Evolutionary conservation across 2,797 vertebrate genomes (phyloP).

Genomic region (Pelobates cultripes): DNA sequence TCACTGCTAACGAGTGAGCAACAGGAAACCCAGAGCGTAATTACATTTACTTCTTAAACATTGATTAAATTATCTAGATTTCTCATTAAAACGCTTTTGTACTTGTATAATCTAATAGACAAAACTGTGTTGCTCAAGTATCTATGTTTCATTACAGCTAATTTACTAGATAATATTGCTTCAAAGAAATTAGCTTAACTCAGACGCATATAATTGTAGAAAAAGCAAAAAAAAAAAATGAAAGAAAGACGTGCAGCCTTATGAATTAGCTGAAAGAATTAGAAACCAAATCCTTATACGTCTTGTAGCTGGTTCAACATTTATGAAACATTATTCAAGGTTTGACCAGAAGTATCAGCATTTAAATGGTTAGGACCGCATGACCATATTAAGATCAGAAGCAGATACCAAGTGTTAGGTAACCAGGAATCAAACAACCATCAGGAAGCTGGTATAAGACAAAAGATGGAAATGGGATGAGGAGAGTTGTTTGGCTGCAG

Average conservation of each 20-base stretch:
- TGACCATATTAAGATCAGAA: no score
- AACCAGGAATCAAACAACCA: no score
- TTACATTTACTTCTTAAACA: conserved; percentile 46
- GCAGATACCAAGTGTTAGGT: no score
- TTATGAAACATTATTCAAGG: no score
- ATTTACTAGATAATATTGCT: conserved; percentile 46
- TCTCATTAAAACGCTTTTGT: conserved; percentile 49
- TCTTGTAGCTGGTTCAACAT: no score
- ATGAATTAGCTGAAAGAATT: not conserved
- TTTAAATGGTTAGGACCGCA: no score
- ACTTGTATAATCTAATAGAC: conserved; percentile 31
- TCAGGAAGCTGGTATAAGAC: no score
- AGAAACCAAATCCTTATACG: not conserved
- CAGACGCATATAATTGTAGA: not conserved
- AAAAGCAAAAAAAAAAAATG: not conserved
- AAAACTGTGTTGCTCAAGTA: conserved; percentile 20
- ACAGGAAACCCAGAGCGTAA: conserved; percentile 43
- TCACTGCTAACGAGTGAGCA: conserved; percentile 40
- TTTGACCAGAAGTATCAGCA: no score
- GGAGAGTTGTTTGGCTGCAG: no score
- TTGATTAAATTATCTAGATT: conserved; percentile 52
- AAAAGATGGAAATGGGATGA: no score
- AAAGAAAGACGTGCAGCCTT: not conserved
- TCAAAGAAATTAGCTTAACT: conserved; percentile 36
- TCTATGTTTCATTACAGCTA: conserved; percentile 45